Conservation (phyloP, 2,113 vertebrate genomes). For the Pterocles gutturalis region DNA sequence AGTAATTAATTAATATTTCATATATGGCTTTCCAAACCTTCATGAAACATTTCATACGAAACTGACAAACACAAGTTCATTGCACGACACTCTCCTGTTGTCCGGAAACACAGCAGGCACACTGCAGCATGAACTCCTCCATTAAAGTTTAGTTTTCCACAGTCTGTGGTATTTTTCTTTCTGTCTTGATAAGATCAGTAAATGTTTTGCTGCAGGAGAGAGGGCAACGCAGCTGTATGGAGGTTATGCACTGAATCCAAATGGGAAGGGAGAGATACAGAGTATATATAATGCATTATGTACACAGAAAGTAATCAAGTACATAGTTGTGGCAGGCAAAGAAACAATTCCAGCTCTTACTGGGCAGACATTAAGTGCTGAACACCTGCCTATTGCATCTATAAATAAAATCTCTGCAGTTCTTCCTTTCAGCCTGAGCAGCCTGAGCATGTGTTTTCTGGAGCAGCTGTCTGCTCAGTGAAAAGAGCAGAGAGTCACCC, state of each 20-base stretch:
- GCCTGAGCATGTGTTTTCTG: conserved; percentile 51
- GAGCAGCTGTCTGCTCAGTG: conserved; percentile 65
- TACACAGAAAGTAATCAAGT: conserved; percentile 50
- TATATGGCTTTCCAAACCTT: background rate
- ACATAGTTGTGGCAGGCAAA: background rate
- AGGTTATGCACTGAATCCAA: background rate
- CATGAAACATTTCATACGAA: background rate
- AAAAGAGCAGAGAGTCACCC: conserved; percentile 67
- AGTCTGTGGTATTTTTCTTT: background rate
- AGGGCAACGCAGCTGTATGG: background rate
- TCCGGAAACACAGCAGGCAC: background rate
- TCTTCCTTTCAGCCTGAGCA: conserved; percentile 29
- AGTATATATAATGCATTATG: background rate
- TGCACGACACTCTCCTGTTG: background rate
- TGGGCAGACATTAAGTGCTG: background rate
- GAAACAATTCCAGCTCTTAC: conserved; percentile 21
- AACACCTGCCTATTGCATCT: conserved; percentile 44
- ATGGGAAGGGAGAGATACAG: background rate
- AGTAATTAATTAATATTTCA: conserved; percentile 41
- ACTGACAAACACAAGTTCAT: background rate
- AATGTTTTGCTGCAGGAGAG: conserved; percentile 5
- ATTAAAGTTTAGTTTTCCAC: background rate
- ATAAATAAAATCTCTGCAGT: conserved; percentile 58
- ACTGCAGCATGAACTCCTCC: background rate
- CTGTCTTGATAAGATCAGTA: background rate